Evolutionary conservation across 2,888 invertebrate genomes (phyloP).

Genomic region (Tetranychus truncatus): DNA sequence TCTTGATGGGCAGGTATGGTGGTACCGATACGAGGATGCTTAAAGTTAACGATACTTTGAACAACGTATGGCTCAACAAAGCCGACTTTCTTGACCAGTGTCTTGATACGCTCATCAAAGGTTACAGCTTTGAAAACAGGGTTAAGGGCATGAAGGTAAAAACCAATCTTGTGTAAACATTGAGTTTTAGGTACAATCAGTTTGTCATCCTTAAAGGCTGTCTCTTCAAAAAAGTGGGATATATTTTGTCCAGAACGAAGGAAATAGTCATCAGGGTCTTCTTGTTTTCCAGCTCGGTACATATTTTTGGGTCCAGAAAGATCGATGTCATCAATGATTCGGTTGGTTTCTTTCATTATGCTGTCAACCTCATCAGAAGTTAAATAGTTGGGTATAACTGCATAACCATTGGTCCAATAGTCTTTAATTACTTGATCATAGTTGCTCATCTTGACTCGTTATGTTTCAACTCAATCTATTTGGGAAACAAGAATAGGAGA

Average conservation of each 20-base stretch:
- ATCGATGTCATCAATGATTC: slow-evolving; percentile 15
- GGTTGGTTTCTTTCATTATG: slow-evolving; percentile 16
- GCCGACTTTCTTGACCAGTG: slow-evolving; percentile 47
- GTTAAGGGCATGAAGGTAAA: slow-evolving; percentile 62
- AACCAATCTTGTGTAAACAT: slow-evolving; percentile 52
- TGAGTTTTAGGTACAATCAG: slow-evolving; percentile 43
- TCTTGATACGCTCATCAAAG: slow-evolving; percentile 62
- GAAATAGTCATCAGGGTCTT: too few relatives aligned
- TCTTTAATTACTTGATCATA: background rate
- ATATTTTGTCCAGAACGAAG: too few relatives aligned
- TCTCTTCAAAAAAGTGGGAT: slow-evolving; percentile 60
- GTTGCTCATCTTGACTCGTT: background rate
- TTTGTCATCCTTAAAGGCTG: slow-evolving; percentile 44
- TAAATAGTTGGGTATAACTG: slow-evolving; percentile 24
- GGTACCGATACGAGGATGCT: slow-evolving; percentile 68
- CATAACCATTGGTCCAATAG: slow-evolving; percentile 18
- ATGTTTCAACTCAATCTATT: too few relatives aligned
- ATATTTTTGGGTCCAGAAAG: background rate
- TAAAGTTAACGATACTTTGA: slow-evolving; percentile 96
- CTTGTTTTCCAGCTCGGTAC: too few relatives aligned
- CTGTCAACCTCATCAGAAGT: slow-evolving; percentile 15
- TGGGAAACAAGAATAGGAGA: too few relatives aligned
- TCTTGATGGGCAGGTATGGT: slow-evolving; percentile 49
- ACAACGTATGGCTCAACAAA: slow-evolving; percentile 56
- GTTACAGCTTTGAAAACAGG: slow-evolving; percentile 62